Percentiles rank a stretch among this genome's conserved stretches.
Conservation (phyloP, 2,113 vertebrate species). For the Sander lucioperca region DNA sequence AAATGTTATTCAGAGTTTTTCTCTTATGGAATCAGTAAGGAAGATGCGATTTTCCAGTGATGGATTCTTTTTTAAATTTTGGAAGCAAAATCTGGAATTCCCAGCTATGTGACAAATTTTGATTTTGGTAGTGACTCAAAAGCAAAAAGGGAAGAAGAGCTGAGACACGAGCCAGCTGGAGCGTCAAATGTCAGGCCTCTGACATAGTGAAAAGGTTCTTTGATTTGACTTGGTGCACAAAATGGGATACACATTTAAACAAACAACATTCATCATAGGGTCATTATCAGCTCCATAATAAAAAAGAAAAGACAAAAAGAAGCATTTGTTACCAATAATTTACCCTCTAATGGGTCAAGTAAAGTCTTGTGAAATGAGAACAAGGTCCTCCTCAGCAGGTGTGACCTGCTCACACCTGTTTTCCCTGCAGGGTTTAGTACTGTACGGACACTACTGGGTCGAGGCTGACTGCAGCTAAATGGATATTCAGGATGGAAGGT, state of each 20-base stretch:
- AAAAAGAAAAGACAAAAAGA: neutral
- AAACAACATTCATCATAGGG: neutral
- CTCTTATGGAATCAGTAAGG: conserved; percentile 30
- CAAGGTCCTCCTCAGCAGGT: conserved; percentile 21
- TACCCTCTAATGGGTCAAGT: neutral
- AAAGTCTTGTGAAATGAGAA: neutral
- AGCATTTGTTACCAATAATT: neutral
- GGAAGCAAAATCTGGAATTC: conserved; percentile 38
- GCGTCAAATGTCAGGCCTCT: neutral
- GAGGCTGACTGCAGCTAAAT: conserved; percentile 46
- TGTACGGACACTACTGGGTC: conserved; percentile 19
- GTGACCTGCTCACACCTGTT: conserved; percentile 15
- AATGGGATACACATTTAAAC: neutral
- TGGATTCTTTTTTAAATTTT: conserved; percentile 27
- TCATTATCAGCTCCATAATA: neutral
- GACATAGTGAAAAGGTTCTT: neutral
- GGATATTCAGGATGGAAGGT: conserved; percentile 16
- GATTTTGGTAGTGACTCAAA: conserved; percentile 33
- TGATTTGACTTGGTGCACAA: neutral
- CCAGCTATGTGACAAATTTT: conserved; percentile 7
- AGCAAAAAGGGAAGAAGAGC: neutral
- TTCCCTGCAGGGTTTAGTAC: neutral
- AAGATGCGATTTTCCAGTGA: conserved; percentile 31
- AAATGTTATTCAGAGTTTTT: conserved; percentile 30
- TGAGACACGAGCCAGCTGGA: conserved; percentile 20